Conservation (phyloP, 2,797 vertebrate genomes). For the Sandelia bainsii region DNA sequence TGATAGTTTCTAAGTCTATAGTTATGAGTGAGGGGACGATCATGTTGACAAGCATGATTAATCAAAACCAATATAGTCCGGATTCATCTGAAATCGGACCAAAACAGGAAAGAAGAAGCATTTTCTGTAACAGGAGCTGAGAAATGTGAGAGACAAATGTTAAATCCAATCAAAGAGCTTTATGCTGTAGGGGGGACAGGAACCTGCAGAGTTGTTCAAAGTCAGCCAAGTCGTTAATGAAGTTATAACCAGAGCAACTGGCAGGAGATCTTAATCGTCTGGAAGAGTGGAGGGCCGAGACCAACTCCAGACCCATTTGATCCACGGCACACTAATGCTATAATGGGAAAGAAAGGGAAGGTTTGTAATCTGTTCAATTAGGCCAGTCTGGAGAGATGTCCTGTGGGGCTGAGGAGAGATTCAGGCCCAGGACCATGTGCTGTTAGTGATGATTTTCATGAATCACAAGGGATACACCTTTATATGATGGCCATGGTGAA, state of each 20-base stretch:
- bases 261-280: constrained; percentile 70
- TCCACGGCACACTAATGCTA: constrained; percentile 60
- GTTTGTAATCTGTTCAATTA: constrained; percentile 79
- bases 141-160: constrained; percentile 7
- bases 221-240: constrained; percentile 75
- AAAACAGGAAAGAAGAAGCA: background rate
- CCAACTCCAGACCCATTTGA: constrained; percentile 69
- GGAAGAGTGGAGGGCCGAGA: constrained; percentile 55
- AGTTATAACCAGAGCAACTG: constrained; percentile 69
- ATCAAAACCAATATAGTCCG: constrained; percentile 33
- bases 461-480: constrained; percentile 32
- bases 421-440: constrained; percentile 56
- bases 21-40: constrained; percentile 20
- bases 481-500: constrained; percentile 9
- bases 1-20: constrained; percentile 41
- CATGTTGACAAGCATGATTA: constrained; percentile 27
- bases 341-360: constrained; percentile 62
- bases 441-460: constrained; percentile 34
- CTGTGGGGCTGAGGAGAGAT: constrained; percentile 60
- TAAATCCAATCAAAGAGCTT: constrained; percentile 35
- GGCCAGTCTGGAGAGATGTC: constrained; percentile 57
- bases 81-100: constrained; percentile 10
- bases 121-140: constrained; percentile 3
- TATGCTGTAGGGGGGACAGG: constrained; percentile 20
- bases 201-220: constrained; percentile 57